A percentile compares a stretch with the other conserved stretches of the same genome.
These are phyloP conservation scores for Myotis lucifugus DNA, from an alignment of 2,113 vertebrate genomes.

Conservation along the genomic window DNA sequence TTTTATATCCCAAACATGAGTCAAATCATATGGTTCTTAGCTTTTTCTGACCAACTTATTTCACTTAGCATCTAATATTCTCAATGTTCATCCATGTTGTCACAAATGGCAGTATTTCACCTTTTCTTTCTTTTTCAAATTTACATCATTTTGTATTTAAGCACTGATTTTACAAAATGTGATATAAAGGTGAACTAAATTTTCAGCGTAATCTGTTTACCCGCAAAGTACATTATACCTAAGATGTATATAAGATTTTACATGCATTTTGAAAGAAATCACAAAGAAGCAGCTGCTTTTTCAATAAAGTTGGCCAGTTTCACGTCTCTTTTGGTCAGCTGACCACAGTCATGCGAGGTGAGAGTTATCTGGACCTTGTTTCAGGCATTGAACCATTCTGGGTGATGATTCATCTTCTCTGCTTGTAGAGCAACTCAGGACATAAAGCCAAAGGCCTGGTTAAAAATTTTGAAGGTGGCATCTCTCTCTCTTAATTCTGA, in stretches of 20 bases:
- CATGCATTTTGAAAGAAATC: conserved; percentile 51
- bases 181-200: not conserved
- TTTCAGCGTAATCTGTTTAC: conserved; percentile 35
- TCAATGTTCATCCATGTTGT: no score
- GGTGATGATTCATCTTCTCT: conserved; percentile 99
- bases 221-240: not conserved
- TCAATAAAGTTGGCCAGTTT: conserved; percentile 97
- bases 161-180: conserved; percentile 1
- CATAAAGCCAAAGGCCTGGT: conserved; percentile 99
- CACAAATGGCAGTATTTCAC: no score
- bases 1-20: no score
- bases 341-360: conserved; percentile 93
- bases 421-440: conserved; percentile 96
- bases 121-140: not conserved
- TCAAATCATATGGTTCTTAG: no score
- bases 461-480: conserved; percentile 96
- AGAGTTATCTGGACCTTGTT: conserved; percentile 98
- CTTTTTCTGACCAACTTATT: no score
- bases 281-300: conserved; percentile 86
- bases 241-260: not conserved
- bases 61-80: no score
- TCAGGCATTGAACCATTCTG: conserved; percentile 98
- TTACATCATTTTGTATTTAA: conserved; percentile 64
- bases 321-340: conserved; percentile 93
- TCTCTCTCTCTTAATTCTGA: conserved; percentile 89